Conservation (phyloP, 2,797 vertebrate genomes). For the Pseudochaenichthys georgianus region DNA sequence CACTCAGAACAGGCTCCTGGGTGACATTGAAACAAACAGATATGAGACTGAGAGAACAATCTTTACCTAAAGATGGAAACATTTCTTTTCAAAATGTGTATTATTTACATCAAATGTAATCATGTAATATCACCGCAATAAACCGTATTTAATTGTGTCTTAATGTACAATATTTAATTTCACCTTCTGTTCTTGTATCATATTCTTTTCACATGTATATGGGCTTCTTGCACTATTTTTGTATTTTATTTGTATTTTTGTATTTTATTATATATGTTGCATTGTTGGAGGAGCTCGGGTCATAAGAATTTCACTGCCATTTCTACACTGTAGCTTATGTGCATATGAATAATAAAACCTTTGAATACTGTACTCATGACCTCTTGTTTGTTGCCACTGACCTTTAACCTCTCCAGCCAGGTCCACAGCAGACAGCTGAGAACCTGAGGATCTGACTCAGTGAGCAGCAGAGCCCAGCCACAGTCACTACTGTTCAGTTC, state of each 20-base stretch:
- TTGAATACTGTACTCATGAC: not conserved
- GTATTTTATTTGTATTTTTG: no score
- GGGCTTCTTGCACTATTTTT: no score
- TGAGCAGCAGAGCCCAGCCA: constrained; percentile 84
- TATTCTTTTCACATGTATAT: no score
- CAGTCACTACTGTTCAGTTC: constrained; percentile 86
- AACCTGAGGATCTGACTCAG: constrained; percentile 83
- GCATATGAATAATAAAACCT: no score
- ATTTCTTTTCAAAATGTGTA: not conserved
- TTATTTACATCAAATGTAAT: not conserved
- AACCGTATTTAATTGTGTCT: no score
- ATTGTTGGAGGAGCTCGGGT: no score
- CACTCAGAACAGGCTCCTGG: constrained; percentile 84
- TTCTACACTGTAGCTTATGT: no score
- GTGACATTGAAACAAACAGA: constrained; percentile 12
- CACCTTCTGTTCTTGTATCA: no score
- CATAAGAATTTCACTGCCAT: no score
- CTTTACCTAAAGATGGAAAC: not conserved
- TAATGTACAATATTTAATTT: no score
- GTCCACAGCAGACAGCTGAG: constrained; percentile 85
- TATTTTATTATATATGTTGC: no score
- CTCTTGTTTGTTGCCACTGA: constrained; percentile 56
- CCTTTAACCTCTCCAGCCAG: constrained; percentile 87
- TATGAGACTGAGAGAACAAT: constrained; percentile 2
- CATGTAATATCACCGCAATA: no score